Evolutionary conservation across 2,113 vertebrate genomes (phyloP), one percentile per base, ranked within the genome.

Genomic region (Cacatua alba): DNA sequence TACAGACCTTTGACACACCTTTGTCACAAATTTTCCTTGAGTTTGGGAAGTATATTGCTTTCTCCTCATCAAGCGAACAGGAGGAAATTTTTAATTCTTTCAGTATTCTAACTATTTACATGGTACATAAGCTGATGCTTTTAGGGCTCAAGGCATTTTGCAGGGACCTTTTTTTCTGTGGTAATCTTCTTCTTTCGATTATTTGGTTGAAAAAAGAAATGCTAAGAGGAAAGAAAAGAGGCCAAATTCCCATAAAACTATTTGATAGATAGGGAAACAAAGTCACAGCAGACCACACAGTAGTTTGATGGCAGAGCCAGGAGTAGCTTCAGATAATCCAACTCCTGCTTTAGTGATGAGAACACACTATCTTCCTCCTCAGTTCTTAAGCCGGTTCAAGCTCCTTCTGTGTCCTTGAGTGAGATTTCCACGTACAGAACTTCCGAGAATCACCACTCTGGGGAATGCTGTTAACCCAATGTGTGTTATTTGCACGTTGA

Each of bases 401-500:
- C 43, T 88, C 28, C 35, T 88, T 67, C 35, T 86, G n/a, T 63
- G 28, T 83, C 48, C 80, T 23, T 0, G 35, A 86, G 69, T 80
- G 82, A 79, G 62, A 93, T 86, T 94, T 97, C 90, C 33, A 78
- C 0, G 7, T 90, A 93, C 9, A 68, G 68, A 77, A 10, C 82
- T 91, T 96, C 82, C 81, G 79, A 91, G 94, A 96, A 94, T 88
- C 64, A 84, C 33, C 18, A 31, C 75, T 65, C 89, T 48, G 46
- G 63, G 81, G 87, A 79, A 11, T 48, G 17, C n/a, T 69, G 19
- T 87, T 91, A 78, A 92, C 62, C 82, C 51, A 67, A 71, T 68
- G 82, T n/a, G 64, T 92, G 72, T 78, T 93, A 53, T 96, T 96
- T 93, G 46, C 92, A 92, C 82, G 86, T 2, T 95, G 76, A 96